Base-by-base conservation (phyloP, 2,113 vertebrate species). In the Circaetus cinerascens region DNA sequence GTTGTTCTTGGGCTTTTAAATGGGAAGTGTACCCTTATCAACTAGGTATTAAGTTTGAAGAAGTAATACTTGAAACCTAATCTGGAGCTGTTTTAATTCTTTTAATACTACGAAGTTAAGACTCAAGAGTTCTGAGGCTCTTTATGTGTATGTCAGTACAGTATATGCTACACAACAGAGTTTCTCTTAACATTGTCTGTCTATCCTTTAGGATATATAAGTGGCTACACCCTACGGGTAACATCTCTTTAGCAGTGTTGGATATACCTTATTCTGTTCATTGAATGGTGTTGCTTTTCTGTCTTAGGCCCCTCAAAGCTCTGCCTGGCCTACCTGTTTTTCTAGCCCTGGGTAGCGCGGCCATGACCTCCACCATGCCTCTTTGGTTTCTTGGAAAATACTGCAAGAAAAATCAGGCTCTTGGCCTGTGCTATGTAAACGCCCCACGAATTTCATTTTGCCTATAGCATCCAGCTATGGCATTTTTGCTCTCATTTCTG, bases 281-380 rank as follows among this genome's bases (percentile, higher is more conserved):
- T 1, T 34, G 45, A 26, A 12, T 45, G 32, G 43, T 48, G 26
- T 40, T 50, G 16, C 55, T 74, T 80, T 84, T 3, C 13, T 46
- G 15, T 34, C 34, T 43, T 55, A 9, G 36, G 36, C 22, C 13
- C 8, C n/a, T 78, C 11, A 1, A 13, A 26, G 9, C 40, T 26
- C 17, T 76, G n/a, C 66, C 25, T 75, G 82, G 64, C 55, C 19
- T 6, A 4, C 63, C 23, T 46, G 25, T 60, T 83, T 71, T 60
- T 67, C n/a, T 34, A 41, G 43, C n/a, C 15, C 34, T 3, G 1
- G 5, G 9, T 20, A 55, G 41, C 0, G 0, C 1, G 2, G n/a
- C 48, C 4, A 0, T 48, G 53, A 82, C 53, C 56, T 81, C 79
- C 12, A 11, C 25, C 51, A 45, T 62, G 48, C n/a, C 41, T 69